These are phyloP conservation scores for Tetraneura akinire DNA, from an alignment of 1,140 invertebrate species.

Conservation along the genomic window DNA sequence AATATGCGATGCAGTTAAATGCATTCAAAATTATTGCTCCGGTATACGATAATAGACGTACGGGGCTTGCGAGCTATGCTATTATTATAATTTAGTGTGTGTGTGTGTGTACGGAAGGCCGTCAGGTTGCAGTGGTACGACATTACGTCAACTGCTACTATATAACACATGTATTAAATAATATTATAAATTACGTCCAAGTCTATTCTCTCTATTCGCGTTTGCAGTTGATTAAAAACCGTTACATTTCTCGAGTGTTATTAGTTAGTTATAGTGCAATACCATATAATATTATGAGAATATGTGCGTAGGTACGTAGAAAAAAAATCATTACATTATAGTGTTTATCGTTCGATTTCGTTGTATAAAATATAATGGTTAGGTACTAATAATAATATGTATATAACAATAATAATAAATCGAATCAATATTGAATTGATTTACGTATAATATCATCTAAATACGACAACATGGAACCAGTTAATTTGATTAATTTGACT, in stretches of 20 bases:
- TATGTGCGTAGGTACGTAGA: neutral
- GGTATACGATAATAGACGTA: too few species aligned
- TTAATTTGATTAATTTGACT: neutral
- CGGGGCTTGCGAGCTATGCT: too few species aligned
- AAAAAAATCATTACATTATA: neutral
- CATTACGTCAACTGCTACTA: too few species aligned
- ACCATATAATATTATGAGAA: neutral
- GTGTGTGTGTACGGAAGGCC: neutral
- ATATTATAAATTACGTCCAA: too few species aligned
- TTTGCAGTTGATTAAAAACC: constrained; percentile 8
- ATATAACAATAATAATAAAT: too few species aligned
- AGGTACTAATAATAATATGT: too few species aligned
- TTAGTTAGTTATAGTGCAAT: neutral
- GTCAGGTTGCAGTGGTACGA: neutral
- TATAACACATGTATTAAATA: too few species aligned
- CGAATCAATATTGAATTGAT: too few species aligned
- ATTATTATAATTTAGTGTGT: neutral
- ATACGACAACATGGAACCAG: neutral
- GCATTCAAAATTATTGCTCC: too few species aligned
- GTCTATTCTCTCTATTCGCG: too few species aligned
- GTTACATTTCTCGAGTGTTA: neutral
- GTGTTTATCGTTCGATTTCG: neutral
- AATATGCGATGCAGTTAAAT: too few species aligned
- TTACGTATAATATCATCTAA: neutral
- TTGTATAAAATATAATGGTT: neutral